Evolutionary conservation across 2,113 vertebrate species (phyloP).

Genomic region (Pangasianodon hypophthalmus): DNA sequence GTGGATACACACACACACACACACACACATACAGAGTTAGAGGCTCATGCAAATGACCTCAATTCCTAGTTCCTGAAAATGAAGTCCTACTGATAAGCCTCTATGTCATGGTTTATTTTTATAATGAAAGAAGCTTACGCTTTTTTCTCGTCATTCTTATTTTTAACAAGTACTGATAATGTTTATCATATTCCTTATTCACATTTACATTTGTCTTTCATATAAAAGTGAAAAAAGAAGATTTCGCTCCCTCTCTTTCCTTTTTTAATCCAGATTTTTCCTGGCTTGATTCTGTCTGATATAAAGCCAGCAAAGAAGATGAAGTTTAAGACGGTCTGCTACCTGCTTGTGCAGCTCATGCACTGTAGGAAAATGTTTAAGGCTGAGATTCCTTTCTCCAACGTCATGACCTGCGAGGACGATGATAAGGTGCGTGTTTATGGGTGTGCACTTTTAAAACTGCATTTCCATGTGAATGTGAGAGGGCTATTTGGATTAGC

Average conservation of each 20-base stretch:
- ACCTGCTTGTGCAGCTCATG: slow-evolving; percentile 88
- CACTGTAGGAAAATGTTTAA: slow-evolving; percentile 91
- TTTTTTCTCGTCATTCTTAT: slow-evolving; percentile 1
- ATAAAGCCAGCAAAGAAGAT: slow-evolving; percentile 89
- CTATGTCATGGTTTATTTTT: slow-evolving; percentile 17
- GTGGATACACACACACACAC: not conserved
- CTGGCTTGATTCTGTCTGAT: slow-evolving; percentile 85
- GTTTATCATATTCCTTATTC: slow-evolving; percentile 1
- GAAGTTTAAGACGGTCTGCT: slow-evolving; percentile 90
- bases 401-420: slow-evolving; percentile 87
- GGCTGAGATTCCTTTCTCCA: slow-evolving; percentile 88
- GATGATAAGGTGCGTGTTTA: slow-evolving; percentile 81
- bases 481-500: not conserved
- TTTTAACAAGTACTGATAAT: not conserved
- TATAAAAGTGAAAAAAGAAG: slow-evolving; percentile 6
- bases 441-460: not conserved
- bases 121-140: not conserved
- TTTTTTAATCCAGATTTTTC: slow-evolving; percentile 78
- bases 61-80: slow-evolving; percentile 20
- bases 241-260: slow-evolving; percentile 5
- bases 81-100: slow-evolving; percentile 19
- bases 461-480: not conserved
- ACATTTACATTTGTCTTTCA: slow-evolving; percentile 10
- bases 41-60: slow-evolving; percentile 9
- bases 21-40: not conserved